Conservation (phyloP, 2,113 vertebrate genomes). For the Misgurnus anguillicaudatus region DNA sequence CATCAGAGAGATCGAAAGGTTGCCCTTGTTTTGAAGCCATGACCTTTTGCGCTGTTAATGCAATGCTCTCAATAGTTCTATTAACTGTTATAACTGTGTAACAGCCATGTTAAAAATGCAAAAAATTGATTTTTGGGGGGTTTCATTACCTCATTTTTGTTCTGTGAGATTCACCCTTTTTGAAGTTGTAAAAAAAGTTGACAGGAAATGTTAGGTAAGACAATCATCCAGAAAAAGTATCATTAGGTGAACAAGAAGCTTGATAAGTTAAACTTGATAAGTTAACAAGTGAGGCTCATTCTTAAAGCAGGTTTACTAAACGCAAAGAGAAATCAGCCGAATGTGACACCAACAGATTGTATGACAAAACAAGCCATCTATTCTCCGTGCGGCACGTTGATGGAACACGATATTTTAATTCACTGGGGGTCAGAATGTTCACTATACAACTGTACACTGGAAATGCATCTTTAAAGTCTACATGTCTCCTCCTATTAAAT, state of each 20-base stretch:
- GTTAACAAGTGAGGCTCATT: slow-evolving; percentile 8
- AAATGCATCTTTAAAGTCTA: slow-evolving; percentile 29
- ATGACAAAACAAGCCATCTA: slow-evolving; percentile 52
- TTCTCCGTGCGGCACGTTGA: slow-evolving; percentile 50
- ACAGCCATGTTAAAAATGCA: too few relatives aligned
- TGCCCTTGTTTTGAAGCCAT: too few relatives aligned
- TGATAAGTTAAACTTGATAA: too few relatives aligned
- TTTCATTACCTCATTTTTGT: neutral
- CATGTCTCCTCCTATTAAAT: slow-evolving; percentile 8
- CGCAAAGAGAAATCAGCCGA: slow-evolving; percentile 25
- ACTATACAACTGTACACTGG: slow-evolving; percentile 28
- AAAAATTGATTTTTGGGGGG: too few relatives aligned
- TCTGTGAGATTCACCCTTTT: neutral
- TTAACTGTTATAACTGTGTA: too few relatives aligned
- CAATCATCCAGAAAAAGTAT: too few relatives aligned
- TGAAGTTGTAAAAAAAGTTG: too few relatives aligned
- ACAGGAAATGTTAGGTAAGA: too few relatives aligned
- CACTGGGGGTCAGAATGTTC: slow-evolving; percentile 37
- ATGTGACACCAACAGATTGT: slow-evolving; percentile 55
- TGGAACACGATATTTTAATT: slow-evolving; percentile 59
- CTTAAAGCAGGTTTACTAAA: slow-evolving; percentile 40
- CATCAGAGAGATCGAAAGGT: too few relatives aligned
- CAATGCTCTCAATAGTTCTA: too few relatives aligned
- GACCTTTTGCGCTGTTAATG: too few relatives aligned
- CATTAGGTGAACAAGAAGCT: neutral